Percentiles rank a stretch among this genome's conserved stretches.
Evolutionary conservation across 2,888 invertebrate species (phyloP).

Genomic region (Lingula anatina): DNA sequence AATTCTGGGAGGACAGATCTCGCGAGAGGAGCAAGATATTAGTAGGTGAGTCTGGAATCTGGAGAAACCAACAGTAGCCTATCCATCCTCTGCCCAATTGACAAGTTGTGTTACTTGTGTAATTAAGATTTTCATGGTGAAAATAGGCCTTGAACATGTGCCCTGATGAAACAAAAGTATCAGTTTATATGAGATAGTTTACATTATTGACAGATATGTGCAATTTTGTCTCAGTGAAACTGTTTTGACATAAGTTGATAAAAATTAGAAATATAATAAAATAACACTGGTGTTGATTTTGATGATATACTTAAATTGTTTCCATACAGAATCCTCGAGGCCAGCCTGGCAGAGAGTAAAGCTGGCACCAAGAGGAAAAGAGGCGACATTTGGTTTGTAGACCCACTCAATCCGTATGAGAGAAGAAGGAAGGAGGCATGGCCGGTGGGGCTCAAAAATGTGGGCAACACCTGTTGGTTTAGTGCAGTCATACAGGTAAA

Average conservation of each 20-base stretch:
- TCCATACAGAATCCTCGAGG: conserved; percentile 49
- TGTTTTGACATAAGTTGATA: no score
- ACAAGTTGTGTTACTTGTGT: no score
- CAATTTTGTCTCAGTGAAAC: no score
- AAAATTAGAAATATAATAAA: no score
- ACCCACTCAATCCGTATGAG: conserved; percentile 52
- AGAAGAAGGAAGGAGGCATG: conserved; percentile 40
- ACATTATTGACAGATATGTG: no score
- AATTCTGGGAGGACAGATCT: conserved; percentile 49
- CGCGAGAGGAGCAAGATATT: conserved; percentile 52
- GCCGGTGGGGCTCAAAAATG: conserved; percentile 55
- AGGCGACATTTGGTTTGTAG: conserved; percentile 51
- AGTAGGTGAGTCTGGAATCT: conserved; percentile 51
- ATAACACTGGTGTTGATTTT: no score
- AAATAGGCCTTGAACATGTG: no score
- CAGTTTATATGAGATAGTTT: no score
- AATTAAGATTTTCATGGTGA: no score
- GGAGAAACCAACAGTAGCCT: not conserved
- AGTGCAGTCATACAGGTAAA: conserved; percentile 55
- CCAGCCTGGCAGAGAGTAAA: conserved; percentile 52
- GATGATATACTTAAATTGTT: no score
- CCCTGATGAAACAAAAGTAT: no score
- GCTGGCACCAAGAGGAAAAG: conserved; percentile 50
- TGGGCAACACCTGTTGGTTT: conserved; percentile 57
- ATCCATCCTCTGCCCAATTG: not conserved